Conservation (phyloP, 2,888 invertebrate genomes). For the Lochmaea capreae region DNA sequence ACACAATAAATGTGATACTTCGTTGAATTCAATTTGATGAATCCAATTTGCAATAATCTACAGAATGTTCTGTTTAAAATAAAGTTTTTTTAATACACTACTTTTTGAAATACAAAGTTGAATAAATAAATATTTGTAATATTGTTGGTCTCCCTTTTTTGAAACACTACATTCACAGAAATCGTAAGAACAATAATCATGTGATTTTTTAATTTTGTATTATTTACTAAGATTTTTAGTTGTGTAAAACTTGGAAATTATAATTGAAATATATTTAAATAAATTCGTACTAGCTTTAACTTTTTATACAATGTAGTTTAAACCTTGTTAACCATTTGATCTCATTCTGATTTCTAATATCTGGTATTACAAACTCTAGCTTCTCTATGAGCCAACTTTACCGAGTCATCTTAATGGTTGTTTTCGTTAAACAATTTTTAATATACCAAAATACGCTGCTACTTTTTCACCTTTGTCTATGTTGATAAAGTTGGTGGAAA, state of each 20-base stretch:
- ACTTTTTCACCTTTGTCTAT: not conserved
- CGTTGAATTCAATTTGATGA: too few relatives aligned
- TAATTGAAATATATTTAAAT: slow-evolving; percentile 5
- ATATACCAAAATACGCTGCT: not conserved
- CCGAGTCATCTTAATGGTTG: too few relatives aligned
- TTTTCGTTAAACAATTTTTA: not conserved
- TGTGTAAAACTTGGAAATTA: not conserved
- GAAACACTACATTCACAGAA: not conserved
- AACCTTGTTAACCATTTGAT: slow-evolving; percentile 6
- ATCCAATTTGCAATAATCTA: too few relatives aligned
- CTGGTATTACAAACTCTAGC: not conserved
- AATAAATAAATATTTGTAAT: not conserved
- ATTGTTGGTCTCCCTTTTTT: not conserved
- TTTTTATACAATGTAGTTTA: not conserved
- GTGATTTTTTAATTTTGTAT: not conserved
- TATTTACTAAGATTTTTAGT: not conserved
- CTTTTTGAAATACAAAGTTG: too few relatives aligned
- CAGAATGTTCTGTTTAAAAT: too few relatives aligned
- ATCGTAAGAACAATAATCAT: not conserved
- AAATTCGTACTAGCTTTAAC: not conserved
- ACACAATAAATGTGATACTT: too few relatives aligned
- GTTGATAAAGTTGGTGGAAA: not conserved
- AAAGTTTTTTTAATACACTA: too few relatives aligned
- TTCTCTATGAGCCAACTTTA: not conserved
- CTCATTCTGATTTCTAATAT: not conserved